Base-by-base conservation (phyloP, 2,797 vertebrate species). In the Falco peregrinus region DNA sequence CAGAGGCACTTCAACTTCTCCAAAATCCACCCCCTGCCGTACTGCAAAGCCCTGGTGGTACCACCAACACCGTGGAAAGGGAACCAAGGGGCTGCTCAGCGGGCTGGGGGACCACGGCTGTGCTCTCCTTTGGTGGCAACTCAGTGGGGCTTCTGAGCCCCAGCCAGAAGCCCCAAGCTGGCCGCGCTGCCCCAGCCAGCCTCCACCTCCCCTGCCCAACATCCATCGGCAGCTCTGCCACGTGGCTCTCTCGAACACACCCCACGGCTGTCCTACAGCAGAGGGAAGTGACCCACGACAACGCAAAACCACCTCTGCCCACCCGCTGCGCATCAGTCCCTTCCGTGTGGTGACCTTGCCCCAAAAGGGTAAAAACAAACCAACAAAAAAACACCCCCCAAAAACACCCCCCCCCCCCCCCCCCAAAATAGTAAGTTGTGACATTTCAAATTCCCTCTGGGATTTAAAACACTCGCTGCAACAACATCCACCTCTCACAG, bases 241-340 rank as follows among this genome's bases (percentile, higher is more conserved):
- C 0, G 4, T 6, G 11, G 26, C 43, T 6, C 57, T 51, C 67
- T 39, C 61, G 11, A 9, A 45, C 0, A 8, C 41, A 29, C n/a
- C 6, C 48, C 41, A 16, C 0, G 8, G 78, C 45, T 25, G 43
- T 8, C 19, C 3, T 16, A 41, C 17, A 5, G 74, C 73, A 63
- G 48, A 17, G 24, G 8, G 37, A 61, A 85, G 18, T 6, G 28
- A 24, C 26, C 41, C 45, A 24, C 47, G 33, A 41, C 17, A 48
- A 53, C 5, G 50, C 15, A 25, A 65, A 61, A 2, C 64, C 45
- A 51, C 13, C 19, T 24, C 47, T 5, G 3, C 8, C 57, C 73
- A 29, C 17, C 59, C 45, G 4, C 5, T 0, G 48, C 48, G 76
- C 70, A 25, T 5, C 50, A 24, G 19, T 6, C 59, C 33, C 63